These are phyloP conservation scores for Orussus abietinus DNA, from an alignment of 1,140 invertebrate genomes.

Conservation along the genomic window DNA sequence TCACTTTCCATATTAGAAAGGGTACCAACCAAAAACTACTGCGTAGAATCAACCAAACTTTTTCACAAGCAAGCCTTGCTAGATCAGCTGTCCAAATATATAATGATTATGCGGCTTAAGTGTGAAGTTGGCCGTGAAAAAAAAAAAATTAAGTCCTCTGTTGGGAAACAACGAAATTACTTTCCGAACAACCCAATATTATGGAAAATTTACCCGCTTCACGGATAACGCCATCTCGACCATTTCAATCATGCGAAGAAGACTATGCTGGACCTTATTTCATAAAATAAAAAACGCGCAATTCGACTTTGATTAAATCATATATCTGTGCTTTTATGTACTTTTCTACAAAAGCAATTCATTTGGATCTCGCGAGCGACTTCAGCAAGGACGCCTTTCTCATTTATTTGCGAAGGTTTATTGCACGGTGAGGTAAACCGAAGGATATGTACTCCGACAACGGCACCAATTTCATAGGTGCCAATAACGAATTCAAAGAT, in stretches of 20 bases:
- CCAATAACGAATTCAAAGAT: conserved; percentile 7
- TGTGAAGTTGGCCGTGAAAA: too few species aligned
- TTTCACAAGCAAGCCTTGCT: too few species aligned
- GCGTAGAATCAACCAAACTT: too few species aligned
- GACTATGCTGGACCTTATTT: conserved; percentile 44
- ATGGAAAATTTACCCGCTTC: conserved; percentile 34
- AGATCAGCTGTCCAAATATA: too few species aligned
- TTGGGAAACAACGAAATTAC: too few species aligned
- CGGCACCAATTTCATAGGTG: conserved; percentile 17
- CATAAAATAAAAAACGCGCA: conserved; percentile 16
- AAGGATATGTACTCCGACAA: conserved; percentile 14
- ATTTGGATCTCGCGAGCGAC: conserved; percentile 21
- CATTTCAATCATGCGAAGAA: conserved; percentile 36
- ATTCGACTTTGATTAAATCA: conserved; percentile 19
- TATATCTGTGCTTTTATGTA: conserved; percentile 27
- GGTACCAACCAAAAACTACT: too few species aligned
- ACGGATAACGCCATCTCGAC: conserved; percentile 20
- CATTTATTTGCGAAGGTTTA: conserved; percentile 9
- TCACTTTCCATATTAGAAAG: too few species aligned
- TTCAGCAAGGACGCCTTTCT: conserved; percentile 17
- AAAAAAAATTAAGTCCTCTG: too few species aligned
- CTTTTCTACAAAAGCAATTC: conserved; percentile 19
- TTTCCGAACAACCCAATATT: too few species aligned
- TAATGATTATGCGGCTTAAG: too few species aligned
- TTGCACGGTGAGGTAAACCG: conserved; percentile 11